Evolutionary conservation across 2,797 vertebrate genomes (phyloP).

Genomic region (Vespertilio murinus): DNA sequence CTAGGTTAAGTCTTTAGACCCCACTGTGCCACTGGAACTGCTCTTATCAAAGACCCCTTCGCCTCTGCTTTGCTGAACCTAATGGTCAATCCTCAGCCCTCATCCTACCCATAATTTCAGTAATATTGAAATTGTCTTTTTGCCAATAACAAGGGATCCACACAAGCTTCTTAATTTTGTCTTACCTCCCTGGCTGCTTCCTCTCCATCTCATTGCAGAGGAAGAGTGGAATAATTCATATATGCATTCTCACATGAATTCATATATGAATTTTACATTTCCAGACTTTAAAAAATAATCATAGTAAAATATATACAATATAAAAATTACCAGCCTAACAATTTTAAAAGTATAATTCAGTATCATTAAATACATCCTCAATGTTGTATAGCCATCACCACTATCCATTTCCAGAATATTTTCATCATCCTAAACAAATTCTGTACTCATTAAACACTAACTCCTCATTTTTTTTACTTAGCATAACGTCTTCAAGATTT

Average conservation of each 20-base stretch:
- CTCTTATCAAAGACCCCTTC: not conserved
- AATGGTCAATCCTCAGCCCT: not conserved
- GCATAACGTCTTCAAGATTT: not conserved
- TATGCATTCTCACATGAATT: no score
- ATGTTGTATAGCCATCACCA: not conserved
- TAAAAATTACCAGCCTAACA: not conserved
- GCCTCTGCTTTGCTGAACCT: not conserved
- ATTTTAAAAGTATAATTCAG: not conserved
- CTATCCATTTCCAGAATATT: not conserved
- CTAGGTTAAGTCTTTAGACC: not conserved
- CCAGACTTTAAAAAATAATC: not conserved
- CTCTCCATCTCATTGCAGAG: not conserved
- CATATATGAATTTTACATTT: not conserved
- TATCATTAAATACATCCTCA: constrained; percentile 1
- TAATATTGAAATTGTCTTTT: not conserved
- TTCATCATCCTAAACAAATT: constrained; percentile 1
- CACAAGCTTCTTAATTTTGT: not conserved
- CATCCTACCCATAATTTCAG: not conserved
- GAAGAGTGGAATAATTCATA: no score
- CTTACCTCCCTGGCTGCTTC: not conserved
- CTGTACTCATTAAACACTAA: not conserved
- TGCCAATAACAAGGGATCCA: not conserved
- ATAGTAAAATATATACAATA: not conserved
- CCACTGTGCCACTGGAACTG: not conserved
- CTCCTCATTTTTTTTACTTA: not conserved